Percentiles rank a stretch among this genome's conserved stretches.
These are phyloP conservation scores for Natator depressus DNA, from an alignment of 2,113 vertebrate species.

Conservation along the genomic window DNA sequence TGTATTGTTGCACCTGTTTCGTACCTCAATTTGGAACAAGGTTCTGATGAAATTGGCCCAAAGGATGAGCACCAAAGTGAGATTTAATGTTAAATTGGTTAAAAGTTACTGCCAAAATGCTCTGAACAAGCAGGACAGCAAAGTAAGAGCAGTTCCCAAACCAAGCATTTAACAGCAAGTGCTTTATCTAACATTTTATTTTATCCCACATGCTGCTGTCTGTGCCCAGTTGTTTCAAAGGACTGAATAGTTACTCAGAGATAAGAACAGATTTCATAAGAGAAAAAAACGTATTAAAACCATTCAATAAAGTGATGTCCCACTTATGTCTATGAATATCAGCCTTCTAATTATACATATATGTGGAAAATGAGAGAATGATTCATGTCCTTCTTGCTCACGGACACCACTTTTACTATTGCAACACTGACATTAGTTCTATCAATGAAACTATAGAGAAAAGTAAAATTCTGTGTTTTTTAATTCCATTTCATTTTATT, in stretches of 20 bases:
- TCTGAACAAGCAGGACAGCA: neutral
- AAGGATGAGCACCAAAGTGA: neutral
- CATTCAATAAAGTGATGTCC: conserved; percentile 16
- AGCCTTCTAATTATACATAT: neutral
- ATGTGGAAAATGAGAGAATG: neutral
- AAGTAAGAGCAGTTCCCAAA: neutral
- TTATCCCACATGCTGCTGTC: neutral
- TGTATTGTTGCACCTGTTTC: conserved; percentile 17
- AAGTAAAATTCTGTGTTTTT: no score
- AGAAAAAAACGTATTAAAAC: conserved; percentile 39
- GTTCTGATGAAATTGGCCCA: neutral
- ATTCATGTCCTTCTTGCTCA: neutral
- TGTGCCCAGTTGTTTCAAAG: neutral
- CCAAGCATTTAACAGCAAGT: neutral
- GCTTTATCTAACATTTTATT: conserved; percentile 31
- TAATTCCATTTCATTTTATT: neutral
- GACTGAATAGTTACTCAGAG: neutral
- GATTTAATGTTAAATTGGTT: neutral
- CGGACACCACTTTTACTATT: neutral
- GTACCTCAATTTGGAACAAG: neutral
- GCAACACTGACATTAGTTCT: neutral
- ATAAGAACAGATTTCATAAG: conserved; percentile 25
- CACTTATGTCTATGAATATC: neutral
- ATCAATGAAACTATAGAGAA: neutral
- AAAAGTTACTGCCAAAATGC: neutral